A percentile compares a stretch with the other conserved stretches of the same genome.
Conservation (phyloP, 2,113 vertebrate species). For the Oreochromis niloticus region DNA sequence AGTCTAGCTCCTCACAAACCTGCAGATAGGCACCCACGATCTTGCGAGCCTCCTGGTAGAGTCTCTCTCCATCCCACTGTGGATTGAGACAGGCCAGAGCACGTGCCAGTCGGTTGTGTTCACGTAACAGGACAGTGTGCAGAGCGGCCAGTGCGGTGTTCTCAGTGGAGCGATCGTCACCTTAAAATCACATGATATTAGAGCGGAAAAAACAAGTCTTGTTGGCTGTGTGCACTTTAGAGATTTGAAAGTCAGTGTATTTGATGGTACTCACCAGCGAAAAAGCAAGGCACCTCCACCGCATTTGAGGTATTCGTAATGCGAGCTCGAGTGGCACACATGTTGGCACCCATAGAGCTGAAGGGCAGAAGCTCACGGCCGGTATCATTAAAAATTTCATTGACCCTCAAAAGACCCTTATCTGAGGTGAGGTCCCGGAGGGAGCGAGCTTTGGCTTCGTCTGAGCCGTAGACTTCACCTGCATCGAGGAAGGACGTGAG, state of each 20-base stretch:
- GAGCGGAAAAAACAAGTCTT: background rate
- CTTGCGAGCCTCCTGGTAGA: constrained; percentile 74
- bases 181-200: background rate
- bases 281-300: constrained; percentile 66
- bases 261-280: constrained; percentile 56
- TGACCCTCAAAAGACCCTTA: constrained; percentile 63
- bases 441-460: constrained; percentile 14
- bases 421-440: constrained; percentile 56
- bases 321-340: constrained; percentile 46
- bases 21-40: constrained; percentile 68
- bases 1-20: constrained; percentile 24
- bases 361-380: constrained; percentile 71
- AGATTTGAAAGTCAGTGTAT: background rate
- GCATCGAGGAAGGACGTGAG: constrained; percentile 70
- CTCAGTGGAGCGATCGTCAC: constrained; percentile 62
- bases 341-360: background rate
- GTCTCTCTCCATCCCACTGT: constrained; percentile 62
- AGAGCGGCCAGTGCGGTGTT: constrained; percentile 61
- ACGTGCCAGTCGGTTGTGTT: constrained; percentile 73
- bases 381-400: constrained; percentile 42
- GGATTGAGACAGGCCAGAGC: constrained; percentile 62
- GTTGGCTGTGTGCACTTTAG: background rate
- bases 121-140: constrained; percentile 68
- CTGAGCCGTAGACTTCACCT: constrained; percentile 68
- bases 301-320: constrained; percentile 21